phyloP scores from a whole-genome alignment of 2,797 vertebrate species.

The Morelia viridis region DNA sequence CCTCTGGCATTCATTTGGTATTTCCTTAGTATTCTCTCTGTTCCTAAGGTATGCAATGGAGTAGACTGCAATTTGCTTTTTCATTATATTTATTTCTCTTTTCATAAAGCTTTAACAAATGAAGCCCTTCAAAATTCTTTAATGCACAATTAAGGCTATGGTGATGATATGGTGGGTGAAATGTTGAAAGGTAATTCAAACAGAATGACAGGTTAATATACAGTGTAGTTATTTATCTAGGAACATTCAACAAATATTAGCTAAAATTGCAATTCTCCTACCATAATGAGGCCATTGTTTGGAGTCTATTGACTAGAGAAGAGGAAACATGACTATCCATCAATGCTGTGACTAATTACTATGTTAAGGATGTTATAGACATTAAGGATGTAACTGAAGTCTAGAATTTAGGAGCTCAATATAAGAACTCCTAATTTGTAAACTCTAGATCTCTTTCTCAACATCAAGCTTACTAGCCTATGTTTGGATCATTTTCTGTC shows the following conservation, averaged over 20 bases:
- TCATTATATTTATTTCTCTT: conserved; percentile 55
- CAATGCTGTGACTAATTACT: neutral
- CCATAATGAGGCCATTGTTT: neutral
- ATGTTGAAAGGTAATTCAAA: conserved; percentile 54
- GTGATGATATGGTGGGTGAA: conserved; percentile 60
- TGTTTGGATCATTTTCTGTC: neutral
- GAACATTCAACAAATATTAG: conserved; percentile 45
- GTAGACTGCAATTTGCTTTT: conserved; percentile 63
- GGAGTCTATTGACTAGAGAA: neutral
- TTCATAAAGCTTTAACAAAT: conserved; percentile 63
- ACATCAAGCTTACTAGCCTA: neutral
- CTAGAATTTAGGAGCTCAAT: neutral
- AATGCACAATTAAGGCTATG: conserved; percentile 56
- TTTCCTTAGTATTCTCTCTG: conserved; percentile 35
- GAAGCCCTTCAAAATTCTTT: conserved; percentile 51
- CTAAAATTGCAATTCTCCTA: conserved; percentile 41
- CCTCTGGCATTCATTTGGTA: conserved; percentile 46
- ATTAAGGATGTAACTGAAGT: neutral
- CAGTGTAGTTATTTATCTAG: conserved; percentile 51
- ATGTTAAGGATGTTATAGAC: neutral
- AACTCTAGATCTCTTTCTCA: neutral
- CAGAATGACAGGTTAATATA: conserved; percentile 50
- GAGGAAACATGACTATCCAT: neutral
- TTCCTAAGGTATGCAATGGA: conserved; percentile 46
- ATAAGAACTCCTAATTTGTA: neutral